These are phyloP conservation scores for Rhingia rostrata DNA, from an alignment of 2,888 invertebrate species.

Conservation along the genomic window DNA sequence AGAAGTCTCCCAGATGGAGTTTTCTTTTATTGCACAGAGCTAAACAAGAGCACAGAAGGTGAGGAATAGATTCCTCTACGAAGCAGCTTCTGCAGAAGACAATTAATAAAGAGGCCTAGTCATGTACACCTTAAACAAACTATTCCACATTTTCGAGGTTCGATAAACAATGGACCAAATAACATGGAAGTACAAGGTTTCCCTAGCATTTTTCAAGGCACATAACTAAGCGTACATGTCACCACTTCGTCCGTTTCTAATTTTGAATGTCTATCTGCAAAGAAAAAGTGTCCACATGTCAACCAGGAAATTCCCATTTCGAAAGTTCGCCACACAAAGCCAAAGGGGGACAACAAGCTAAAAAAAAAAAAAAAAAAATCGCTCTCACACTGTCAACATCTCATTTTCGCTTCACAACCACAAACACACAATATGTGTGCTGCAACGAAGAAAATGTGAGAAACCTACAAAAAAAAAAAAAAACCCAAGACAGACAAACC, in stretches of 20 bases:
- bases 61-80: no score
- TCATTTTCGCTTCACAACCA: constrained; percentile 28
- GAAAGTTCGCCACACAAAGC: constrained; percentile 47
- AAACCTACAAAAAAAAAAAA: constrained; percentile 30
- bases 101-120: no score
- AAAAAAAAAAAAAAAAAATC: constrained; percentile 1
- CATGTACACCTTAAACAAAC: no score
- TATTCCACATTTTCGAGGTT: no score
- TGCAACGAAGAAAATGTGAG: constrained; percentile 45
- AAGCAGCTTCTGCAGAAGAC: no score
- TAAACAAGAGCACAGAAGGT: no score
- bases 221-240: no score
- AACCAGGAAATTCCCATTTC: constrained; percentile 57
- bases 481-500: constrained; percentile 1
- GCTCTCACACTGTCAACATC: constrained; percentile 62
- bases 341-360: neutral
- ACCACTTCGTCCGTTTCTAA: neutral
- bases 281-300: neutral
- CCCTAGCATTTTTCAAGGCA: no score
- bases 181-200: no score
- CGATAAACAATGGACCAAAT: no score
- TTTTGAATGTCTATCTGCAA: neutral
- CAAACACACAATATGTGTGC: constrained; percentile 10
- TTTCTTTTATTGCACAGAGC: no score
- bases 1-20: no score